Evolutionary conservation across 2,113 vertebrate genomes (phyloP).

Genomic region (Mustelus asterias): DNA sequence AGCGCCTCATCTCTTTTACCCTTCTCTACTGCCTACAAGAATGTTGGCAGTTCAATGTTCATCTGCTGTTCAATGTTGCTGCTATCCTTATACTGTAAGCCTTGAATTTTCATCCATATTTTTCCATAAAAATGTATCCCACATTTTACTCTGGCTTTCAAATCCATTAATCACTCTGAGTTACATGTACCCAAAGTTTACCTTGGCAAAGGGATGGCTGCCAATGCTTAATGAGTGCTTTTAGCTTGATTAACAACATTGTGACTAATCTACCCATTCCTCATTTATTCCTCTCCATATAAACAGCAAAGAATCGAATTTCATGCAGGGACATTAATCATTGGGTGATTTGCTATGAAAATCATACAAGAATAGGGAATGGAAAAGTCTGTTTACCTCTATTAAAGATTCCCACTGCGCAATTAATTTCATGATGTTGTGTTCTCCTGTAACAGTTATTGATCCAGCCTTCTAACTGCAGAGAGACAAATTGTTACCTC

Average conservation of each 20-base stretch:
- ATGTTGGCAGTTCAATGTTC: background rate
- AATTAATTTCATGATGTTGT: slow-evolving; percentile 5
- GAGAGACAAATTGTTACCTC: slow-evolving; percentile 10
- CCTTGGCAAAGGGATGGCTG: background rate
- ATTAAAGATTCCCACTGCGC: background rate
- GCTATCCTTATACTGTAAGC: background rate
- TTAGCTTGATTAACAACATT: background rate
- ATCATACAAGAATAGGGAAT: background rate
- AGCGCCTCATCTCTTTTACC: background rate
- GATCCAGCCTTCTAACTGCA: background rate
- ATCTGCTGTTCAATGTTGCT: background rate
- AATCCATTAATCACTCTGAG: background rate
- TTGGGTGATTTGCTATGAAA: background rate
- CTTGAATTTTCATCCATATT: background rate
- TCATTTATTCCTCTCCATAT: background rate
- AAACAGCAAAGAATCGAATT: background rate
- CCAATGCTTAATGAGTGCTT: background rate
- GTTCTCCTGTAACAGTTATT: background rate
- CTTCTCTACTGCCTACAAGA: too few relatives aligned
- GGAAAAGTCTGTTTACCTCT: background rate
- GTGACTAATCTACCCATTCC: background rate
- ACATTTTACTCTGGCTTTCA: background rate
- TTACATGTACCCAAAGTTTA: background rate
- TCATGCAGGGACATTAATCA: background rate
- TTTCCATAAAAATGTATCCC: background rate